Base-by-base conservation (phyloP, 1,140 invertebrate species). In the Wasmannia auropunctata region DNA sequence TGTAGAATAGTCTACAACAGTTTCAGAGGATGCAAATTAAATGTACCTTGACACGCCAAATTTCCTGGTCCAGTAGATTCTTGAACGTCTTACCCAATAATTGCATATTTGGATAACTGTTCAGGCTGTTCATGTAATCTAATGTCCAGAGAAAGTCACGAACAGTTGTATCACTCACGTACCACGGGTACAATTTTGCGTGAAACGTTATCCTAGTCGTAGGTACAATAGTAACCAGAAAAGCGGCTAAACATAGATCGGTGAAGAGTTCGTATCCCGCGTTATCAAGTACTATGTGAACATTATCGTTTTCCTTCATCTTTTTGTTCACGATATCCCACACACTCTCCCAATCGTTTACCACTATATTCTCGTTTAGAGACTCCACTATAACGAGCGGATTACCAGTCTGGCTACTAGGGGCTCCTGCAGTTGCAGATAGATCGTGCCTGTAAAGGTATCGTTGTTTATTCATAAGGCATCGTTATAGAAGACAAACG, bases 161-260 rank as follows among this genome's bases (percentile, higher is more conserved):
- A 25, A 89, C 89, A 8, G 97, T 98, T 1, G 97, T 97, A 94
- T 99, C 99, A 11, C 99, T 99, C 1, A 99, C 97, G 94, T 98
- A 99, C 99, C 99, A 99, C 0, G 99, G 99, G 88, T 98, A 97
- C 11, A 96, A 95, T 96, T 99, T 99, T 0, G 97, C 97, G 94
- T 99, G 97, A 90, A 99, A 98, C 79, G 97, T 95, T 58, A 99
- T 95, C 95, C 96, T 96, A 43, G 95, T 93, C 0, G 97, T 97
- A 22, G 98, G 94, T 58, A 96, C 96, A 74, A 96, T 95, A 19
- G 96, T 93, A 31, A 98, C 93, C 3, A 99, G 94, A 91, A 97
- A 98, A 88, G 98, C 97, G 16, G 98, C 97, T 14, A 99, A 93
- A 93, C 98, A 98, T 0, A 99, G 95, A 94, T 99, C 99, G 3